These are phyloP conservation scores for Esox masquinongy DNA, from an alignment of 2,797 vertebrate species.

Conservation along the genomic window DNA sequence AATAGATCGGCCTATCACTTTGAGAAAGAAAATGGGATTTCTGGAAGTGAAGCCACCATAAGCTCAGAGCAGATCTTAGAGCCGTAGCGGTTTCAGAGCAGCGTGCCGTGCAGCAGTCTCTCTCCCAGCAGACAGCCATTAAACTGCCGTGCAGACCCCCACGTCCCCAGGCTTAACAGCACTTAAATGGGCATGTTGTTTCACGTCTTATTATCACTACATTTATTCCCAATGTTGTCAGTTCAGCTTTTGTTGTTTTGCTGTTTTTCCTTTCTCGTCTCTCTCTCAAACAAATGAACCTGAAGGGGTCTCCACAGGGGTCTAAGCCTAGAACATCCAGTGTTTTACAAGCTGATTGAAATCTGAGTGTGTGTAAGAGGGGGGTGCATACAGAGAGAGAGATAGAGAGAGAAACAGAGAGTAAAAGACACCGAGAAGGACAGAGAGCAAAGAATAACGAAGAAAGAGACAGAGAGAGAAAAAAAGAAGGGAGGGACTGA, in stretches of 20 bases:
- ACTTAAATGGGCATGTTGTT: constrained; percentile 70
- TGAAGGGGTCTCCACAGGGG: constrained; percentile 61
- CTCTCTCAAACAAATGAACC: constrained; percentile 64
- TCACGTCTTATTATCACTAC: constrained; percentile 58
- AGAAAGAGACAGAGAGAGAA: background rate
- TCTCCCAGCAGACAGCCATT: constrained; percentile 67
- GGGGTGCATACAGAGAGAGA: constrained; percentile 17
- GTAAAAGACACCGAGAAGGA: background rate
- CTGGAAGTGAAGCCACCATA: background rate
- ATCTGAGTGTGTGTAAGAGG: constrained; percentile 49
- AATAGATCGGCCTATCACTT: background rate
- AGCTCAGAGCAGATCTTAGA: background rate
- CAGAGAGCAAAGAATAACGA: background rate
- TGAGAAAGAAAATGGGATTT: background rate
- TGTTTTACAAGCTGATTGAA: constrained; percentile 61
- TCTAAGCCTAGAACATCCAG: constrained; percentile 66
- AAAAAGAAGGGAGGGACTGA: constrained; percentile 22
- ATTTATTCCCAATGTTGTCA: constrained; percentile 58
- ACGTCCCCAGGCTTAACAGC: constrained; percentile 72
- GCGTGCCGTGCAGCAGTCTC: constrained; percentile 29
- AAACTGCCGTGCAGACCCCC: constrained; percentile 63
- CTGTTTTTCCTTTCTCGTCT: constrained; percentile 48
- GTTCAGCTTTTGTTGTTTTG: constrained; percentile 36
- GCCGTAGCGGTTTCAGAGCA: background rate
- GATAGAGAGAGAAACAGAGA: background rate